phyloP scores from a whole-genome alignment of 2,113 vertebrate genomes.

The Clupea harengus region DNA sequence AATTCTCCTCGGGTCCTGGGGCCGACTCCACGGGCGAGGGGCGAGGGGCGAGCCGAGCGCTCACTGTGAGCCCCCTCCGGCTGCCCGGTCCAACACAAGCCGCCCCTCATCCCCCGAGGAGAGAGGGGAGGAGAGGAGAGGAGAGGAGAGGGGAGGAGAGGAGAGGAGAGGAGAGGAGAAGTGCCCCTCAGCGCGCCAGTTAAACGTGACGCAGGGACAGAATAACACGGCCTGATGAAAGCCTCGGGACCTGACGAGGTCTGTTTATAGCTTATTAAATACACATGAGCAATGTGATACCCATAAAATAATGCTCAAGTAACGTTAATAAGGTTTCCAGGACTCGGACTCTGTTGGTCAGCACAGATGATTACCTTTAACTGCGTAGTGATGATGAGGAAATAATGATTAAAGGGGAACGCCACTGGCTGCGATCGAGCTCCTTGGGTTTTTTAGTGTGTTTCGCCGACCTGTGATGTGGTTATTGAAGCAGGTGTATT shows the following conservation, averaged over 20 bases:
- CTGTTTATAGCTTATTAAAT: constrained; percentile 7
- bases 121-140: too few species aligned
- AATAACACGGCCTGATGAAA: background rate
- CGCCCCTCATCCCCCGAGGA: constrained; percentile 30
- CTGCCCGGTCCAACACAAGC: constrained; percentile 40
- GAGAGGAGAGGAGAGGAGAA: constrained; percentile 31
- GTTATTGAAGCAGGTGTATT: background rate
- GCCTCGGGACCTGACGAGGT: background rate
- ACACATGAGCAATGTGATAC: background rate
- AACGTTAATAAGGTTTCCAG: background rate
- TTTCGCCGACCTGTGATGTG: background rate
- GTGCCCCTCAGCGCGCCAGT: constrained; percentile 7
- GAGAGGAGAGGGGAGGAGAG: too few species aligned
- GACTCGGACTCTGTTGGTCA: background rate
- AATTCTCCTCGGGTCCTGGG: constrained; percentile 55
- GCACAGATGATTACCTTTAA: constrained; percentile 5
- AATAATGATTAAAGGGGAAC: background rate
- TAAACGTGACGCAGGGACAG: constrained; percentile 19
- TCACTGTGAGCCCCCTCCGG: constrained; percentile 39
- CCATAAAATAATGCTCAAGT: constrained; percentile 1
- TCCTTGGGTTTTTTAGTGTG: background rate
- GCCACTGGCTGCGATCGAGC: background rate
- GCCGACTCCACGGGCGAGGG: too few species aligned
- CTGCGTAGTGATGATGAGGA: background rate
- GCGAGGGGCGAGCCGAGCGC: too few species aligned